A percentile compares a stretch with the other conserved stretches of the same genome.
phyloP scores from a whole-genome alignment of 1,140 invertebrate genomes.

The Drosophila parabipectinata region DNA sequence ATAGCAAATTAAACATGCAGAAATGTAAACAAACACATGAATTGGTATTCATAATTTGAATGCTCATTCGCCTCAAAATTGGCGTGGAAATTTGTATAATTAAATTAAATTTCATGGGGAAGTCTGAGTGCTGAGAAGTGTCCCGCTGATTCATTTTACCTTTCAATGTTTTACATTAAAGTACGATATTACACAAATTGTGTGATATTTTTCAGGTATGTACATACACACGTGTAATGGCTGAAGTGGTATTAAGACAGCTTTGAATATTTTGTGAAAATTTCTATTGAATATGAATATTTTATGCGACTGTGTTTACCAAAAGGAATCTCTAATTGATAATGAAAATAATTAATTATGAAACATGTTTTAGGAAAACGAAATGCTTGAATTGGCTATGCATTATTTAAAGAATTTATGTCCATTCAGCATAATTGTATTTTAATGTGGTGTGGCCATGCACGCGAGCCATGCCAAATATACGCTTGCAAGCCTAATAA shows the following conservation, averaged over 20 bases:
- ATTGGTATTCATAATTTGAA: conserved; percentile 23
- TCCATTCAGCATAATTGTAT: not conserved
- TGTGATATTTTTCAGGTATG: not conserved
- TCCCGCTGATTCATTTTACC: not conserved
- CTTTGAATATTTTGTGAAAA: not conserved
- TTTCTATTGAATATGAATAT: conserved; percentile 1
- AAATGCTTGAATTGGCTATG: not conserved
- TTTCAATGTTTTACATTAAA: not conserved
- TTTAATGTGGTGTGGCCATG: not conserved
- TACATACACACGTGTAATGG: not conserved
- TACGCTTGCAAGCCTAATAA: not conserved
- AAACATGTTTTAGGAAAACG: not conserved
- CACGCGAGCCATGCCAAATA: not conserved
- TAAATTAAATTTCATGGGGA: conserved; percentile 29
- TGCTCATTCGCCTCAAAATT: conserved; percentile 23
- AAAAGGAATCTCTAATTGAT: not conserved
- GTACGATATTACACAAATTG: conserved; percentile 1
- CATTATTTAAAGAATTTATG: not conserved
- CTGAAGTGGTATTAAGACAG: not conserved
- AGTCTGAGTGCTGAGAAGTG: conserved; percentile 13
- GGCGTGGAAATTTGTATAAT: conserved; percentile 33
- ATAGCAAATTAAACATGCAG: conserved; percentile 32
- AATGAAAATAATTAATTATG: not conserved
- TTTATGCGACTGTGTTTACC: not conserved
- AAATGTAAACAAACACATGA: conserved; percentile 12